Conservation (phyloP, 2,888 invertebrate species). For the Philhelius pedissequus region DNA sequence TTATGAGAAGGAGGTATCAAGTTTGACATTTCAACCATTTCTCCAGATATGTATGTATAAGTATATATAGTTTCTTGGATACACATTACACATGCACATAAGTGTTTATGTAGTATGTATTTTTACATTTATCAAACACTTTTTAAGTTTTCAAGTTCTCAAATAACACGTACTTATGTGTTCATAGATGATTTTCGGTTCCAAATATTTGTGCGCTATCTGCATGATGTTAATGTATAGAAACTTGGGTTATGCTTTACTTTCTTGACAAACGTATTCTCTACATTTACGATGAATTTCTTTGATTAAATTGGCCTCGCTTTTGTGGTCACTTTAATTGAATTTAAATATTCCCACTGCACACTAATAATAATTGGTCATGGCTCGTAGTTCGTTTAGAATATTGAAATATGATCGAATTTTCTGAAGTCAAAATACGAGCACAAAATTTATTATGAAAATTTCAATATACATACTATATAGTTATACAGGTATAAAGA, state of each 20-base stretch:
- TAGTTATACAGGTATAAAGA: not conserved
- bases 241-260: not conserved
- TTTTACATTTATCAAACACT: not conserved
- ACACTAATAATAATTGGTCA: not conserved
- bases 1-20: slow-evolving; percentile 3
- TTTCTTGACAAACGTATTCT: not conserved
- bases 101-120: too few relatives aligned
- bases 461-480: too few relatives aligned
- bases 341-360: slow-evolving; percentile 19
- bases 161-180: slow-evolving; percentile 1
- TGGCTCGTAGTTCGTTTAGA: not conserved
- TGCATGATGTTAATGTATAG: slow-evolving; percentile 11
- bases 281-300: not conserved
- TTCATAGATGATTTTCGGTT: slow-evolving; percentile 32
- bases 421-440: not conserved
- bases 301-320: slow-evolving; percentile 15
- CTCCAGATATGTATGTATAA: not conserved
- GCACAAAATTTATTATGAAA: not conserved
- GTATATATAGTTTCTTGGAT: not conserved
- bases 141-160: slow-evolving; percentile 7
- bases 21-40: slow-evolving; percentile 12
- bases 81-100: too few relatives aligned
- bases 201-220: slow-evolving; percentile 7
- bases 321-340: slow-evolving; percentile 18
- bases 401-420: slow-evolving; percentile 4